These are phyloP conservation scores for Fukomys damarensis DNA, from an alignment of 2,113 vertebrate genomes.

Conservation along the genomic window DNA sequence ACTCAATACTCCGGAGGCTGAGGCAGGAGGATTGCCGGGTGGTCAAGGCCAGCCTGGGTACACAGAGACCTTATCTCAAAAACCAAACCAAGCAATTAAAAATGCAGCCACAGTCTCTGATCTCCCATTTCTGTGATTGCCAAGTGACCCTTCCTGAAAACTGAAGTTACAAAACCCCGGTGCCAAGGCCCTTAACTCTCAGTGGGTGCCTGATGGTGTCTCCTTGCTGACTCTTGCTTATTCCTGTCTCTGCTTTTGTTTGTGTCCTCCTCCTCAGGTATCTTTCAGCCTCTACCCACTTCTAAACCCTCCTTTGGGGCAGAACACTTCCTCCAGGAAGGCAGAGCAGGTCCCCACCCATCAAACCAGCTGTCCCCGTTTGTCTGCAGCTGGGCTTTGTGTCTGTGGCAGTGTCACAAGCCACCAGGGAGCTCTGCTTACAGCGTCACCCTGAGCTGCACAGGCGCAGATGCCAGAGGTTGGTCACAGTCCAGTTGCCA, in stretches of 20 bases:
- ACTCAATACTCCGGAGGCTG: too few relatives aligned
- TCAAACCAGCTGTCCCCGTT: not conserved
- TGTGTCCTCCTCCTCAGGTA: not conserved
- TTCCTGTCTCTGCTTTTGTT: not conserved
- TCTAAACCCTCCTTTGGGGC: not conserved
- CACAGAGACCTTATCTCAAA: too few relatives aligned
- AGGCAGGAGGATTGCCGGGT: too few relatives aligned
- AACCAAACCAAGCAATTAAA: too few relatives aligned
- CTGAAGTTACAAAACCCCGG: not conserved
- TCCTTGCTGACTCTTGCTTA: accelerated
- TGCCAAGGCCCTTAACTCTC: not conserved
- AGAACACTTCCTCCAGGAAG: not conserved
- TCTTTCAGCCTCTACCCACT: not conserved
- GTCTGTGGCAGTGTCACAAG: not conserved
- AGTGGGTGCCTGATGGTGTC: not conserved
- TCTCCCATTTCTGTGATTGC: not conserved
- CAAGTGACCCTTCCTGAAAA: not conserved
- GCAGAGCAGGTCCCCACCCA: not conserved
- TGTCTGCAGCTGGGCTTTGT: not conserved
- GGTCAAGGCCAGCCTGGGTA: too few relatives aligned
- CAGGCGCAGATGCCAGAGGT: not conserved
- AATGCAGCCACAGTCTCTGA: not conserved
- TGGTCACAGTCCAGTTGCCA: not conserved
- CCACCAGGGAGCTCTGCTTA: not conserved
- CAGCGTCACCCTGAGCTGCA: not conserved